Evolutionary conservation across 2,797 vertebrate species (phyloP).

Genomic region (Halcyon badia): DNA sequence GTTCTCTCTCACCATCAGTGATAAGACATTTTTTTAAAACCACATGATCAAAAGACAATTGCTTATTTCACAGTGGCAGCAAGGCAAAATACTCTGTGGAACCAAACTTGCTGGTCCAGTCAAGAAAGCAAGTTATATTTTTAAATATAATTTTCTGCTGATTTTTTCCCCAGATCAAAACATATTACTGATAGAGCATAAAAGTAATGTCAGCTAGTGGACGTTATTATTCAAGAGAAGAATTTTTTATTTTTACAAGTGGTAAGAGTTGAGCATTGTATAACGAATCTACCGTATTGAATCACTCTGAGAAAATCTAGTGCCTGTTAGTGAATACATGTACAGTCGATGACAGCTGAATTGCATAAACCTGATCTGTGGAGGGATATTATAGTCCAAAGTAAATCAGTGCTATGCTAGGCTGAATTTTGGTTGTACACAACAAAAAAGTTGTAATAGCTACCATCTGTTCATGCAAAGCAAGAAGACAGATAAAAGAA

Average conservation of each 20-base stretch:
- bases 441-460: not conserved
- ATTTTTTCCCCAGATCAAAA: not conserved
- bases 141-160: not conserved
- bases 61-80: not conserved
- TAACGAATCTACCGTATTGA: not conserved
- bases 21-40: not conserved
- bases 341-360: not conserved
- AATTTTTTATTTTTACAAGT: not conserved
- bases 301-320: not conserved
- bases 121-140: not conserved
- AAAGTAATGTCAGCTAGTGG: not conserved
- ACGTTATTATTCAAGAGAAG: not conserved
- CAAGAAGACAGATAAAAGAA: not conserved
- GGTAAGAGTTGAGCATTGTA: not conserved
- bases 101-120: not conserved
- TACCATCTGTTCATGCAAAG: not conserved
- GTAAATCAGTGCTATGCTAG: not conserved
- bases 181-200: not conserved
- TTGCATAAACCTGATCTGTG: not conserved
- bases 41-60: not conserved
- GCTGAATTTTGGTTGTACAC: not conserved
- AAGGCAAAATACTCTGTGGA: not conserved
- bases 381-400: not conserved
- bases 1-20: not conserved
- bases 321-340: not conserved